A percentile compares a stretch with the other conserved stretches of the same genome.
Conservation (phyloP, 2,113 vertebrate species). For the Rhinopithecus roxellana region DNA sequence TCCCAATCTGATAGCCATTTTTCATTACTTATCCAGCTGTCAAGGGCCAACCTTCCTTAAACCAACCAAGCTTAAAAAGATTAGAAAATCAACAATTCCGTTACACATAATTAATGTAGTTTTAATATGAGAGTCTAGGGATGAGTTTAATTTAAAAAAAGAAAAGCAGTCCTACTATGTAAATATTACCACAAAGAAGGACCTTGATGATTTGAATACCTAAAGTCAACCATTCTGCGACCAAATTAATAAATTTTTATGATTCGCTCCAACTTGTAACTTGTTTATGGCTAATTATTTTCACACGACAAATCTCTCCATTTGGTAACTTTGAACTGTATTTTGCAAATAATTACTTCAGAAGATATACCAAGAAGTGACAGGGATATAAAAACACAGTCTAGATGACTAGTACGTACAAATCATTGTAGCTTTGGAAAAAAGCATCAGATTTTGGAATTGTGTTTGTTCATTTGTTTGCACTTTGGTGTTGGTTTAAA, state of each 20-base stretch:
- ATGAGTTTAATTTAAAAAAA: background rate
- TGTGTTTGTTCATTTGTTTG: background rate
- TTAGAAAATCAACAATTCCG: background rate
- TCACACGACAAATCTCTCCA: background rate
- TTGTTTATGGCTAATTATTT: background rate
- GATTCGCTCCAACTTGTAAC: background rate
- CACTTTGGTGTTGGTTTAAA: background rate
- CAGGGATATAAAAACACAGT: background rate
- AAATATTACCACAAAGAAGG: background rate
- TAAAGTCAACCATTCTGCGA: background rate
- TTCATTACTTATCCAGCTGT: background rate
- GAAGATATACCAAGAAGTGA: background rate
- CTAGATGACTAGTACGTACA: background rate
- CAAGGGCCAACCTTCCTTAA: background rate
- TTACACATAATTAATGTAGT: background rate
- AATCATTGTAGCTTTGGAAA: background rate
- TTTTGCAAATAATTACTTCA: conserved; percentile 20
- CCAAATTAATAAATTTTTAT: background rate
- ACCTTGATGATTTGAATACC: background rate
- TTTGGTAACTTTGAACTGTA: background rate
- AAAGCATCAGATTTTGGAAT: background rate
- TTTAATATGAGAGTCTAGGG: background rate
- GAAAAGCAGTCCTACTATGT: background rate
- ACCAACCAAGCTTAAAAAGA: background rate
- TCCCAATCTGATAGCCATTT: background rate